phyloP scores from a whole-genome alignment of 1,140 invertebrate species.

The Drosophila nikananu region DNA sequence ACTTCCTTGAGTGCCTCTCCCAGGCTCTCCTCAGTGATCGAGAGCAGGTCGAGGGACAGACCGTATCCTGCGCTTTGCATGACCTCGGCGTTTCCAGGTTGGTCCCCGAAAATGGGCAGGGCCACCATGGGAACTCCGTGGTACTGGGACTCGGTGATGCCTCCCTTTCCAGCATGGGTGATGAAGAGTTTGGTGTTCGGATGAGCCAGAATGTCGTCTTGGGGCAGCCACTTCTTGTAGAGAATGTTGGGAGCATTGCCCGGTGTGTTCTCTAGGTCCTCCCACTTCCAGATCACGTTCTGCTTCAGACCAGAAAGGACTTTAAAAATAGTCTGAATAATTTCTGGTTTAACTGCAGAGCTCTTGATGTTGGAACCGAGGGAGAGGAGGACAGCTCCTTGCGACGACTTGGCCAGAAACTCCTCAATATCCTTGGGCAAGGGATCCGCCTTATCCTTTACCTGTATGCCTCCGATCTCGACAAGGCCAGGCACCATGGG shows the following conservation, averaged over 20 bases:
- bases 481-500: slow-evolving; percentile 80
- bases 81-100: slow-evolving; percentile 86
- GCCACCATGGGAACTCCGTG: slow-evolving; percentile 88
- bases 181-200: slow-evolving; percentile 89
- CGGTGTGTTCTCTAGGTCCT: slow-evolving; percentile 86
- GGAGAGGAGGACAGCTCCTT: slow-evolving; percentile 88
- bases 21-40: slow-evolving; percentile 82
- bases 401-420: slow-evolving; percentile 85
- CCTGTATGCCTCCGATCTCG: slow-evolving; percentile 85
- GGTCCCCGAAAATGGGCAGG: slow-evolving; percentile 87
- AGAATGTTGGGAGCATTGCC: slow-evolving; percentile 88
- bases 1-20: slow-evolving; percentile 49
- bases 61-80: slow-evolving; percentile 86
- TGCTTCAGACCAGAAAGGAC: slow-evolving; percentile 85
- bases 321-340: slow-evolving; percentile 84
- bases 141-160: slow-evolving; percentile 90
- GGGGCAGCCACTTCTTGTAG: slow-evolving; percentile 89
- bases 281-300: slow-evolving; percentile 88
- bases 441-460: slow-evolving; percentile 73
- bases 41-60: slow-evolving; percentile 74
- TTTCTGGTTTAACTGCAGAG: slow-evolving; percentile 82
- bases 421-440: slow-evolving; percentile 86
- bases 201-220: slow-evolving; percentile 89
- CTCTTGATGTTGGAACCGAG: slow-evolving; percentile 87
- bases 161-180: slow-evolving; percentile 90